Conservation (phyloP, 64 coral and sea anemone species). For the Astreopora myriophthalma region DNA sequence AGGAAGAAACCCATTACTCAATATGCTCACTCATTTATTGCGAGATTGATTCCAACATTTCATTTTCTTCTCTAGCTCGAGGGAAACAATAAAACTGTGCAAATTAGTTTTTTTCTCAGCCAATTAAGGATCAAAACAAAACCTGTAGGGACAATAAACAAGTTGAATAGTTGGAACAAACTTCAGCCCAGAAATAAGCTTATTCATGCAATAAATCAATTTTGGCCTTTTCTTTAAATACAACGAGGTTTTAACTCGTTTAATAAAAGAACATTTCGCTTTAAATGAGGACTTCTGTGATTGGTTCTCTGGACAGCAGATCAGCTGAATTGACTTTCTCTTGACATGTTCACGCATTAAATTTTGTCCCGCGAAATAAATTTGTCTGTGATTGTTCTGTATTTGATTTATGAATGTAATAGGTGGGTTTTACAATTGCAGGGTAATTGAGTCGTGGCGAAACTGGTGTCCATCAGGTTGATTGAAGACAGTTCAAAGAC, state of each 20-base stretch:
- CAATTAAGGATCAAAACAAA: constrained; percentile 16
- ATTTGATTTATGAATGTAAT: constrained; percentile 32
- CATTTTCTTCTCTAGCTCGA: neutral
- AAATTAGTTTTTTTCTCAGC: constrained; percentile 32
- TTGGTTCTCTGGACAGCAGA: neutral
- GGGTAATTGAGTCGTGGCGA: constrained; percentile 7
- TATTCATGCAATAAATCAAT: constrained; percentile 21
- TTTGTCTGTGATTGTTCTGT: constrained; percentile 1
- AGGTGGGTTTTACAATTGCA: constrained; percentile 14
- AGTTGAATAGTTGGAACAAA: constrained; percentile 6
- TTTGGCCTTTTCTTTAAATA: neutral
- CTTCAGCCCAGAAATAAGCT: neutral
- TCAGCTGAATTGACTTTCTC: neutral
- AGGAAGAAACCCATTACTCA: too few relatives aligned
- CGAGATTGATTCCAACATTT: neutral
- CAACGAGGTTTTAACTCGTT: neutral
- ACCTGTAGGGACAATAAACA: constrained; percentile 3
- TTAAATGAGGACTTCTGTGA: neutral
- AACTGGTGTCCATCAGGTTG: neutral
- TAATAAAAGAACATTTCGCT: neutral
- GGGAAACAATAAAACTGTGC: neutral
- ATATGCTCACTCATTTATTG: neutral
- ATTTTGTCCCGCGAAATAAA: constrained; percentile 15
- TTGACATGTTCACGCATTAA: neutral
- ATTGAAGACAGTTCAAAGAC: neutral